Base-by-base conservation (phyloP, 2,888 invertebrate species). In the Nomada hirtipes region DNA sequence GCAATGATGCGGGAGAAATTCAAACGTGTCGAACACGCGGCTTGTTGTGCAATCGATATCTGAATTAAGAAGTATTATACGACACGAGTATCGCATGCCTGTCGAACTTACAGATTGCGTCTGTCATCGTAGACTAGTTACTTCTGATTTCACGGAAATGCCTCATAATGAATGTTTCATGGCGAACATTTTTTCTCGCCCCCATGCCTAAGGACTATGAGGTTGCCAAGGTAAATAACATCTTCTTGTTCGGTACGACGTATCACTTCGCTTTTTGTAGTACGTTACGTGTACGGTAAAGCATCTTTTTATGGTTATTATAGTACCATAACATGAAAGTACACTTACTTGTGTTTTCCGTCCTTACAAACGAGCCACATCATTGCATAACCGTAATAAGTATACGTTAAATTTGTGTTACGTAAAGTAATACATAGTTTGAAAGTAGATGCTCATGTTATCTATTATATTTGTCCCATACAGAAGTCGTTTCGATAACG, bases 1-100 rank as follows among this genome's bases (percentile, higher is more conserved):
- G 15, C 15, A 26, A 71, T 44, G 64, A 83, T 84, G 61, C 71
- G 36, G 47, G 63, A 77, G 79, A 86, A 64, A 81, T 80, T 83
- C 18, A 42, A 61, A 50, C 69, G 60, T 69, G 77, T 47, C 55
- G 61, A 74, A 55, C 57, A 50, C 47, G 57, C 50, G 29, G 4
- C 18, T 18, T 11, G 59, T 76, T 74, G 13, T n/a, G 61, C 75
- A 75, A 85, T 77, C 53, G n/a, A 20, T 52, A 15, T 67, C 57
- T 36, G 53, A 76, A 68, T 83, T 80, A 68, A 83, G 57, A 42
- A 36, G 50, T 44, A 55, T 76, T 61, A 36, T 69, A 69, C 36
- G 13, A 2, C 13, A 57, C 20, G 23, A 23, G 20, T 63, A 44
- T 47, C 60, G 42, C 53, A 26, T 36, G 67, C 70, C 71, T 44